These are phyloP conservation scores for Calidris pugnax DNA, from an alignment of 2,113 vertebrate genomes.

Conservation along the genomic window DNA sequence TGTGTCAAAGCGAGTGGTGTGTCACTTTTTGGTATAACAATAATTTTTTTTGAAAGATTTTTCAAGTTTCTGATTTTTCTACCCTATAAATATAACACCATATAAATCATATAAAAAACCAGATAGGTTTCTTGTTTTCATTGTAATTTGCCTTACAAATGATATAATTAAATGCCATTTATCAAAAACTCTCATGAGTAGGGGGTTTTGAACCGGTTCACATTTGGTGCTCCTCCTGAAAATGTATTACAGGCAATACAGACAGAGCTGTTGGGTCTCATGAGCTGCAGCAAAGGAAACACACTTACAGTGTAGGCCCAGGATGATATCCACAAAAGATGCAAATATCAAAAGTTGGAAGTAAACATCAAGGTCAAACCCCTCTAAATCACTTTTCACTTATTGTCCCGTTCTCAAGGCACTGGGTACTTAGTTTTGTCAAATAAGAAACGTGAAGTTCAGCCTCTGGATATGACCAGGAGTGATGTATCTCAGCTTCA, in stretches of 20 bases:
- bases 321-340: background rate
- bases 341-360: background rate
- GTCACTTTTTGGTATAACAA: background rate
- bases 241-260: background rate
- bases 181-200: background rate
- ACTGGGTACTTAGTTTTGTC: background rate
- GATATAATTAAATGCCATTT: background rate
- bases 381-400: background rate
- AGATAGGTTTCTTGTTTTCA: background rate
- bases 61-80: conserved; percentile 2
- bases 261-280: background rate
- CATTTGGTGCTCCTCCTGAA: background rate
- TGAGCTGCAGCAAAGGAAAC: background rate
- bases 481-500: background rate
- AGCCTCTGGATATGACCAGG: background rate
- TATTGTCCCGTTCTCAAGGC: background rate
- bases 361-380: background rate
- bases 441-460: background rate
- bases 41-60: conserved; percentile 10
- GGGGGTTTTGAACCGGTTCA: background rate
- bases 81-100: background rate
- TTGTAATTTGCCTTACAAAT: background rate
- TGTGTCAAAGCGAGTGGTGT: background rate
- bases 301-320: background rate
- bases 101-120: background rate